phyloP scores from a whole-genome alignment of 2,888 invertebrate genomes.

The Cataglyphis livida region DNA sequence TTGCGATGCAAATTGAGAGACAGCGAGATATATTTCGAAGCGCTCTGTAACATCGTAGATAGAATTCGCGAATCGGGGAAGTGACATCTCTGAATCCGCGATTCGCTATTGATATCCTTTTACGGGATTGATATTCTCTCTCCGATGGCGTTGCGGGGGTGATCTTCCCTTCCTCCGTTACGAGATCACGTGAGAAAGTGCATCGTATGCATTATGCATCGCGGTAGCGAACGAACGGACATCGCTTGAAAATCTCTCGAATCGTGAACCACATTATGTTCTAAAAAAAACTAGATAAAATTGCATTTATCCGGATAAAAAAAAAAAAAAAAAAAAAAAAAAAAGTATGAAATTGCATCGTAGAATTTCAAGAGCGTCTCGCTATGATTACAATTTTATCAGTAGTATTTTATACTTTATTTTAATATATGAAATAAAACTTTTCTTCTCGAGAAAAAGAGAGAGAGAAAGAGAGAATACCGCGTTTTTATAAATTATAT shows the following conservation, averaged over 20 bases:
- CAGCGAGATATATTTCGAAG: conserved; percentile 21
- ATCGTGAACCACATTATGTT: conserved; percentile 24
- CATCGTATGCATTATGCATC: conserved; percentile 53
- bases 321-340: background rate
- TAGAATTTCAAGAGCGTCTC: background rate
- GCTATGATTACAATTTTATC: background rate
- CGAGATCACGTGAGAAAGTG: conserved; percentile 54
- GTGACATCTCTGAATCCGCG: conserved; percentile 47
- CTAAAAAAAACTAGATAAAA: conserved; percentile 20
- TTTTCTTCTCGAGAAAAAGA: background rate
- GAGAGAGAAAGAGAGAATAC: background rate
- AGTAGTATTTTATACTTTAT: background rate
- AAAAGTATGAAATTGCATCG: background rate
- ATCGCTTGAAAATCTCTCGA: conserved; percentile 45
- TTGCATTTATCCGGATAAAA: conserved; percentile 4
- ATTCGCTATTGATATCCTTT: conserved; percentile 49
- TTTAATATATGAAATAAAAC: background rate
- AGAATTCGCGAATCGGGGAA: conserved; percentile 37
- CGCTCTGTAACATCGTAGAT: background rate
- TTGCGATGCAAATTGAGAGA: background rate
- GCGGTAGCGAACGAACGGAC: conserved; percentile 30
- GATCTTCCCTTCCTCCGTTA: conserved; percentile 41
- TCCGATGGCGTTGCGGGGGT: conserved; percentile 27
- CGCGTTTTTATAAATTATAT: background rate
- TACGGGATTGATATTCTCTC: conserved; percentile 51